A percentile compares a stretch with the other conserved stretches of the same genome.
Conservation (phyloP, 2,113 vertebrate genomes). For the Elephas maximus region DNA sequence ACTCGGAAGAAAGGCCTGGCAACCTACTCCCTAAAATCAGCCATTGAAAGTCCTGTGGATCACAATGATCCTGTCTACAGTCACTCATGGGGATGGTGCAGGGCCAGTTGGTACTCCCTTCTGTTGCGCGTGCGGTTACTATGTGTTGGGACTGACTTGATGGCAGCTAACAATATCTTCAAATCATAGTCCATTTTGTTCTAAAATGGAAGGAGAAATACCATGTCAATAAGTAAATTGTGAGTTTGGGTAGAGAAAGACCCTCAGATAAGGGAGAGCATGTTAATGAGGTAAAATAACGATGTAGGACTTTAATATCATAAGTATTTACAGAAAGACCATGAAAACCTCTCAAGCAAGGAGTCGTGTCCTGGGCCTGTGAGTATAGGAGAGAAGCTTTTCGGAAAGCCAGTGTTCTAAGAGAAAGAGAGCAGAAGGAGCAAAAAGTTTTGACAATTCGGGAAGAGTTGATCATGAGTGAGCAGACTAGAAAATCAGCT, state of each 20-base stretch:
- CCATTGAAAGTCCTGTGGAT: background rate
- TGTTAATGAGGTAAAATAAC: background rate
- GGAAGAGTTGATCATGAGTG: background rate
- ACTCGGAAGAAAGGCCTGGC: background rate
- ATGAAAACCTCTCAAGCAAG: background rate
- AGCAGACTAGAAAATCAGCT: background rate
- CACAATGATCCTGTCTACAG: background rate
- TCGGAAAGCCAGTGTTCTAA: background rate
- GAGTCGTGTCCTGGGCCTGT: background rate
- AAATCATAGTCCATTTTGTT: conserved; percentile 29
- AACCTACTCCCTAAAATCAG: background rate
- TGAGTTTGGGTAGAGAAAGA: background rate
- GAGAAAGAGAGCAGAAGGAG: background rate
- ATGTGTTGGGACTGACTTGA: background rate
- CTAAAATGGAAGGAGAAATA: background rate
- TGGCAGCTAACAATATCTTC: background rate
- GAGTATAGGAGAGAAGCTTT: background rate
- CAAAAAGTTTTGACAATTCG: background rate
- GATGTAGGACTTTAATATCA: background rate
- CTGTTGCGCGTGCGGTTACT: background rate
- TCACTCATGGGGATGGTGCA: background rate
- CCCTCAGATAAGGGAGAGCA: background rate
- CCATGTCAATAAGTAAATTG: background rate
- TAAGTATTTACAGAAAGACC: background rate
- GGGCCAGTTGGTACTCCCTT: background rate